phyloP scores from a whole-genome alignment of 2,888 invertebrate genomes.

The Lasioglossum vierecki region DNA sequence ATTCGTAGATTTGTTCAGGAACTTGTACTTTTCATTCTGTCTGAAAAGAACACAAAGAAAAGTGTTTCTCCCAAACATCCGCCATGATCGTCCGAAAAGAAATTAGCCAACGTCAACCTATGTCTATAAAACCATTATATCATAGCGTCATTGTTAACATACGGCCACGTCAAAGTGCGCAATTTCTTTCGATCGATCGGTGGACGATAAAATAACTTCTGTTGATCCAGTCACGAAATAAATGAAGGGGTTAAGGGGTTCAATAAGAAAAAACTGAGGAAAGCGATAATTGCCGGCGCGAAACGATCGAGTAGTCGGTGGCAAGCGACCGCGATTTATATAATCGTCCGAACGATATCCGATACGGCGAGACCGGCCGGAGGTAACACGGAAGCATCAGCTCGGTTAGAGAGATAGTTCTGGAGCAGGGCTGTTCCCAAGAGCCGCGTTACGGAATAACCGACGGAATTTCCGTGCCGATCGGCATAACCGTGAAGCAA shows the following conservation, averaged over 20 bases:
- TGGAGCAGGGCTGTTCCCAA: conserved; percentile 34
- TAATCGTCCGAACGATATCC: conserved; percentile 28
- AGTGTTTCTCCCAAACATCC: no score
- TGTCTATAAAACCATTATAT: no score
- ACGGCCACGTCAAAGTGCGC: no score
- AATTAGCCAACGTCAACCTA: no score
- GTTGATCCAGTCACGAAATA: neutral
- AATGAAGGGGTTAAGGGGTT: neutral
- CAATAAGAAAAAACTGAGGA: neutral
- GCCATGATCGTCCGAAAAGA: no score
- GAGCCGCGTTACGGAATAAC: conserved; percentile 41
- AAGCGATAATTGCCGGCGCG: conserved; percentile 21
- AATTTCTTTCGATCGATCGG: neutral
- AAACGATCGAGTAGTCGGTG: neutral
- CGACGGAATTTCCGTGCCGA: conserved; percentile 53
- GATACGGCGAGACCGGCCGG: conserved; percentile 7
- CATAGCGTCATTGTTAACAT: neutral
- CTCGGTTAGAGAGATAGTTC: conserved; percentile 7
- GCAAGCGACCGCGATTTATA: conserved; percentile 33
- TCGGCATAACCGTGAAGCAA: conserved; percentile 62
- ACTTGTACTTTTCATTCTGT: no score
- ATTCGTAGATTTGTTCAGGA: no score
- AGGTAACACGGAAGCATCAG: conserved; percentile 44
- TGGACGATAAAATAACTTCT: neutral
- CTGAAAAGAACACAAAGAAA: no score